A percentile compares a stretch with the other conserved stretches of the same genome.
Evolutionary conservation across 2,888 invertebrate species (phyloP).

Genomic region (Rosalia funebris): DNA sequence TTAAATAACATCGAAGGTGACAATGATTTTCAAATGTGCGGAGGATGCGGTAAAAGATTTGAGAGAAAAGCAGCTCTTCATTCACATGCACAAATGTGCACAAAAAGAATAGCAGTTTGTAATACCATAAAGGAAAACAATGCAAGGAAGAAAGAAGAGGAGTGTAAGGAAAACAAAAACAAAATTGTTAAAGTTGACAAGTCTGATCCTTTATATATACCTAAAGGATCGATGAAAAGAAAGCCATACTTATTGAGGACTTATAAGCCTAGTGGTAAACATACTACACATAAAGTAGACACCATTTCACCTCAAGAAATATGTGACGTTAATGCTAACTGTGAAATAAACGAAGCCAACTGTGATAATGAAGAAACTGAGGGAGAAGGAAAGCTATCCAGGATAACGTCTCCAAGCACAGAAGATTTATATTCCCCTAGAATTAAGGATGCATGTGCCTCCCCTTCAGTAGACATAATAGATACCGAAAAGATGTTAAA

Average conservation of each 20-base stretch:
- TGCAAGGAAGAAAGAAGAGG: constrained; percentile 45
- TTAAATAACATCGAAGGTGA: constrained; percentile 74
- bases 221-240: constrained; percentile 46
- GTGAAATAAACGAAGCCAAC: constrained; percentile 16
- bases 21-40: constrained; percentile 71
- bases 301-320: constrained; percentile 23
- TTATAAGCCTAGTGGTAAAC: constrained; percentile 33
- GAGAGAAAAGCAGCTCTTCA: constrained; percentile 78
- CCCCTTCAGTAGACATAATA: constrained; percentile 17
- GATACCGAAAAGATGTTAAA: constrained; percentile 32
- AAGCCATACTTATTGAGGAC: constrained; percentile 41
- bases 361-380: constrained; percentile 23
- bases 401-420: background rate
- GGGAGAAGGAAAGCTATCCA: constrained; percentile 1
- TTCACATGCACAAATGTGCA: constrained; percentile 77
- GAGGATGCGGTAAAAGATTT: constrained; percentile 77
- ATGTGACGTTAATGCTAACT: constrained; percentile 34
- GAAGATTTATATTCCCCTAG: background rate
- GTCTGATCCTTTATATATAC: constrained; percentile 26
- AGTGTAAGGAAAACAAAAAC: constrained; percentile 34
- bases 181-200: constrained; percentile 28
- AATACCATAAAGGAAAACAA: constrained; percentile 58
- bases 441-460: background rate
- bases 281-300: constrained; percentile 29
- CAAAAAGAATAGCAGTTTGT: constrained; percentile 66